Base-by-base conservation (phyloP, 2,888 invertebrate species). In the Branchipolynoe longqiensis region DNA sequence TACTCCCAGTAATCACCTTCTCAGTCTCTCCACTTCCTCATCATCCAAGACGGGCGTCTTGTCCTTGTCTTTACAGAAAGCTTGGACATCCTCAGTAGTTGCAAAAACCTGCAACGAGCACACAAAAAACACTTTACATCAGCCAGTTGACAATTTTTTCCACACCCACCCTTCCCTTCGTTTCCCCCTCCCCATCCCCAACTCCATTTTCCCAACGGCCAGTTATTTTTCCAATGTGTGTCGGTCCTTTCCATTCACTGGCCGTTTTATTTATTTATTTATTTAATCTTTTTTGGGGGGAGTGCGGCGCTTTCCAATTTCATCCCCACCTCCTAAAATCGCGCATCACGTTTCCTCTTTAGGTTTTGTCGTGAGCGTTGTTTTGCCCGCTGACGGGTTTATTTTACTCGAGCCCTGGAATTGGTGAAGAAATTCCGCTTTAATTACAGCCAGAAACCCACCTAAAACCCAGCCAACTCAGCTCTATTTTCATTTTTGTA, bases 11-110 rank as follows among this genome's bases (percentile, higher is more conserved):
- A 78, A 78, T 62, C 83, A 90, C 90, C 90, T 87, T 87, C 95
- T 92, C 36, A 94, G 94, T 85, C 95, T 93, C 89, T 95, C 95
- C 28, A 95, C 94, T 87, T 94, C 94, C 12, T 94, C 94, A 90
- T 95, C 94, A 88, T 94, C 82, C 38, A 38, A 12, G 58, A 82
- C 33, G 14, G 54, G 38, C 38, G 56, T 82, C 82, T 56, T 59
- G 22, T 82, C 82, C 82, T 82, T 82, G 82, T 82, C 59, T 59
- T 82, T 58, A 36, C 56, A 82, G 38, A 82, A 82, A n/a, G 59
- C 54, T 38, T 58, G 56, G 31, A 78, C 78, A 82, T 82, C 82
- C 58, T 82, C 82, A 36, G 56, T 31, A 33, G 48, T n/a, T 18
- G 38, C 56, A 56, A 82, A 58, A 59, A 82, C 82, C 82, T 82